Evolutionary conservation across 2,113 vertebrate genomes (phyloP).

Genomic region (Stomatorhinus ivindoensis): DNA sequence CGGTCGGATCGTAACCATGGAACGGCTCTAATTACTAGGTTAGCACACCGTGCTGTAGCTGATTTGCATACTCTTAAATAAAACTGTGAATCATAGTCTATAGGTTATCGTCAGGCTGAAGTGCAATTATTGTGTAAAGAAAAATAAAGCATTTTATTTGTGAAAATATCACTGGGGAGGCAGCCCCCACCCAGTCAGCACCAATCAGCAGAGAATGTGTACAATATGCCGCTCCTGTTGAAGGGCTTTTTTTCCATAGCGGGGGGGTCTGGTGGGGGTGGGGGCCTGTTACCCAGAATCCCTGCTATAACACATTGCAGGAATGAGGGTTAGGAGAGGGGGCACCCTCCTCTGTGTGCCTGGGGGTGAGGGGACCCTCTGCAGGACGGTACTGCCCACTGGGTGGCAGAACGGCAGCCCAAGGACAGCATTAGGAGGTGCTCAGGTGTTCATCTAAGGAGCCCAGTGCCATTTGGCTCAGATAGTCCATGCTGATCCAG

Average conservation of each 20-base stretch:
- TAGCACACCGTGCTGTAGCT: neutral
- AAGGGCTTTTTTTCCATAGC: neutral
- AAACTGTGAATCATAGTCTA: neutral
- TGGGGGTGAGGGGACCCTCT: neutral
- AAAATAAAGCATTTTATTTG: neutral
- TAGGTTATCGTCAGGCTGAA: neutral
- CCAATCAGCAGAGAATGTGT: neutral
- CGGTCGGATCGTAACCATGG: neutral
- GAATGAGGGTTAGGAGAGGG: neutral
- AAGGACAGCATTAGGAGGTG: neutral
- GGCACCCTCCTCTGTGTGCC: neutral
- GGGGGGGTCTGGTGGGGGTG: neutral
- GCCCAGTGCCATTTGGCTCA: neutral
- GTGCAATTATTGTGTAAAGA: neutral
- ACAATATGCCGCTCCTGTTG: neutral
- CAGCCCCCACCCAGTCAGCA: neutral
- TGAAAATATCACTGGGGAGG: neutral
- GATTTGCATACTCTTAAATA: neutral
- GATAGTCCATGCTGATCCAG: neutral
- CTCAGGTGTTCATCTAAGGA: neutral
- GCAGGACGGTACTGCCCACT: neutral
- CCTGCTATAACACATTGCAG: neutral
- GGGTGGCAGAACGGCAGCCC: neutral
- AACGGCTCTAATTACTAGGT: neutral
- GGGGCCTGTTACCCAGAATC: neutral